Evolutionary conservation across 1,140 invertebrate species (phyloP), one percentile per base, ranked within the genome.

Genomic region (Schlechtendalia chinensis): DNA sequence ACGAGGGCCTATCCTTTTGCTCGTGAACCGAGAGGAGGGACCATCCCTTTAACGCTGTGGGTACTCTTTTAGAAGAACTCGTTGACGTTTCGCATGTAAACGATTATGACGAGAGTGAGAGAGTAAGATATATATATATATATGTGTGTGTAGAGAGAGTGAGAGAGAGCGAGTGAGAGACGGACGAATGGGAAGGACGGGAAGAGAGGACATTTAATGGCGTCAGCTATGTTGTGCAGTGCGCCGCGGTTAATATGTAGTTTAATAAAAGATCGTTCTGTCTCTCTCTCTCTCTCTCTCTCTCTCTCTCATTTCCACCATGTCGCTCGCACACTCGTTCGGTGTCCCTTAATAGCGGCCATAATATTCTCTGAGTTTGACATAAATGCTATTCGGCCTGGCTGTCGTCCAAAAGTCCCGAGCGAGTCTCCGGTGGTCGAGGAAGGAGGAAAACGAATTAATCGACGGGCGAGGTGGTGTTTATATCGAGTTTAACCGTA

Each of bases 351-450:
- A 79, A 79, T 79, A 79, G 75, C 58, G 58, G 24, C 75, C 58
- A 79, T 79, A 79, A 79, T 79, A 79, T 79, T 63, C 39, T 79
- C 75, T 79, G 75, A 79, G 75, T 79, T 79, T 79, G 75, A 79
- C 75, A 63, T 61, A 79, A 79, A 79, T 47, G 58, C 58, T 79
- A 79, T 79, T 79, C 58, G 61, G 54, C 54, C 75, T 79, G 75
- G 75, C 29, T 79, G 75, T 79, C 75, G 75, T 79, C 75, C 75
- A 79, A 79, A 63, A 63, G 75, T 63, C 1, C 75, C 75, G 22
- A 47, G 39, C 22, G 39, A 39, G 56, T 39, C 54, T 39, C 72
- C 19, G 58, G 58, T 29, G 24, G 24, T 39, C 56, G 75, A 61
- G 39, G 50, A 79, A n/a, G 29, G 14, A 54, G 58, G 75, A 24